phyloP scores from a whole-genome alignment of 2,888 invertebrate genomes.

The Nemapogon koenigi region DNA sequence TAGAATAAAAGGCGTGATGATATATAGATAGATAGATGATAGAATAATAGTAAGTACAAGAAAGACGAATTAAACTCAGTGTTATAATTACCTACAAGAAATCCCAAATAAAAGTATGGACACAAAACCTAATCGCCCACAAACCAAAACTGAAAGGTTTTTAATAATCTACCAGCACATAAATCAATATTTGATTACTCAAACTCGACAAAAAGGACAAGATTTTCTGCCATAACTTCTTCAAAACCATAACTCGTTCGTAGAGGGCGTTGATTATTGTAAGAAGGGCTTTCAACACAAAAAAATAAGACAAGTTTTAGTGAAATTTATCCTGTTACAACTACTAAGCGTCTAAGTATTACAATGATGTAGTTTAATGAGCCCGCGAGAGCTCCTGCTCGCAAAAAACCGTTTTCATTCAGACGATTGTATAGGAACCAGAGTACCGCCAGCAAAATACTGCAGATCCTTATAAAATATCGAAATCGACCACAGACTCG shows the following conservation, averaged over 20 bases:
- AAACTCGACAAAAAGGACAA: conserved; percentile 31
- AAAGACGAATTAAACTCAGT: too few relatives aligned
- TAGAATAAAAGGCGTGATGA: too few relatives aligned
- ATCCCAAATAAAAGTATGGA: too few relatives aligned
- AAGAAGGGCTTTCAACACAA: too few relatives aligned
- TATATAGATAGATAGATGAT: too few relatives aligned
- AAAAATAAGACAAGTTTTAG: conserved; percentile 3
- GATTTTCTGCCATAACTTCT: conserved; percentile 14
- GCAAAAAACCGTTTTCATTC: conserved; percentile 27
- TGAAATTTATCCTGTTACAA: conserved; percentile 37
- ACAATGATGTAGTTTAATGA: conserved; percentile 44
- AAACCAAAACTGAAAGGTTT: conserved; percentile 28
- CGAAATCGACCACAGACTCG: too few relatives aligned
- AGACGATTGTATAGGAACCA: conserved; percentile 25
- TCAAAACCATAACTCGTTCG: conserved; percentile 31
- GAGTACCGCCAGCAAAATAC: conserved; percentile 19
- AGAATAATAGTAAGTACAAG: too few relatives aligned
- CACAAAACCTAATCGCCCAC: conserved; percentile 2
- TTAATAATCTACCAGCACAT: conserved; percentile 36
- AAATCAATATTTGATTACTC: conserved; percentile 55
- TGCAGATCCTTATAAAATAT: neutral
- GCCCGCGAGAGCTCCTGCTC: conserved; percentile 27
- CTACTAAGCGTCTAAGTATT: conserved; percentile 47
- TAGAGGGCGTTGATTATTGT: conserved; percentile 33
- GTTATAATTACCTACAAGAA: too few relatives aligned